Percentiles rank a stretch among this genome's conserved stretches.
phyloP scores from a whole-genome alignment of 2,888 invertebrate species.

The Perithous albicinctus region DNA sequence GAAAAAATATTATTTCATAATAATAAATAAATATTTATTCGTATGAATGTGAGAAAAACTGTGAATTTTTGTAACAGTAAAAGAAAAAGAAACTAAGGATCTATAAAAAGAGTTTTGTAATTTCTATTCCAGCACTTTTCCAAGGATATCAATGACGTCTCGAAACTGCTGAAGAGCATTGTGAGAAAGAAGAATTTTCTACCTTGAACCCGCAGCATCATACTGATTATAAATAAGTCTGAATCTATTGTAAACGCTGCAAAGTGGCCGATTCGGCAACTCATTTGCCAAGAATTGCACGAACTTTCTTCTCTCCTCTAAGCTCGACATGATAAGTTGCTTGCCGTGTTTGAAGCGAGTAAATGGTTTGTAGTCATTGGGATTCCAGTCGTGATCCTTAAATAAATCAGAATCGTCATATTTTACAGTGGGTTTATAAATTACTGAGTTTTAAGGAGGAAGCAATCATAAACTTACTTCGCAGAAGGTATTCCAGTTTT shows the following conservation, averaged over 20 bases:
- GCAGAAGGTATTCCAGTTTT: slow-evolving; percentile 81
- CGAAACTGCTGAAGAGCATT: neutral
- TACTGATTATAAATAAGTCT: slow-evolving; percentile 66
- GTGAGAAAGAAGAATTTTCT: slow-evolving; percentile 25
- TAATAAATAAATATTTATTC: no score
- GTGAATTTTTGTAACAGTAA: no score
- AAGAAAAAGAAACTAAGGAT: no score
- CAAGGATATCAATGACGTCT: no score
- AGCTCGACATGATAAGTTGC: slow-evolving; percentile 63
- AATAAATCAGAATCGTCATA: neutral
- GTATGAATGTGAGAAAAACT: no score
- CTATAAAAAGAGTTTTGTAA: no score
- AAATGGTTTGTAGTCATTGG: slow-evolving; percentile 72
- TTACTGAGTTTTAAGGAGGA: neutral
- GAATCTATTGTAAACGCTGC: slow-evolving; percentile 76
- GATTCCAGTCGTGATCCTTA: slow-evolving; percentile 78
- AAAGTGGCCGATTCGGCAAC: slow-evolving; percentile 76
- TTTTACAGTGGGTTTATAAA: no score
- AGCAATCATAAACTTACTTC: slow-evolving; percentile 67
- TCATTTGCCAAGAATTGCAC: slow-evolving; percentile 78
- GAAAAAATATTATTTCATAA: no score
- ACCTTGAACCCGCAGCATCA: neutral
- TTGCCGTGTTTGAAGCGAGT: slow-evolving; percentile 63
- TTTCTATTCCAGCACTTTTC: no score
- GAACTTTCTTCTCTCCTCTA: slow-evolving; percentile 74